Conservation (phyloP, 2,797 vertebrate genomes). For the Cygnus olor region DNA sequence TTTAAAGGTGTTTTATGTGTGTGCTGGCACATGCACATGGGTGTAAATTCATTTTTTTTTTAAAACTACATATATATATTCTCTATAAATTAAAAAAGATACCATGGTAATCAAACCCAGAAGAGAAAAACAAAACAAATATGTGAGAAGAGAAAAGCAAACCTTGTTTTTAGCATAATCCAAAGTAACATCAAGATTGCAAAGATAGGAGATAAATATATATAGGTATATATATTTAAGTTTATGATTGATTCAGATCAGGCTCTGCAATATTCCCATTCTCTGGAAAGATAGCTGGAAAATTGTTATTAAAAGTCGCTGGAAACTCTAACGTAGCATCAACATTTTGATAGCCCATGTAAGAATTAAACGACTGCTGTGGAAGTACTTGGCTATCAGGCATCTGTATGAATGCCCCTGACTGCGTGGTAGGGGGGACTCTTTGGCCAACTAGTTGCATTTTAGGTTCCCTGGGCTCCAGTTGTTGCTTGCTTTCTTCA, state of each 20-base stretch:
- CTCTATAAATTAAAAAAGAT: constrained; percentile 28
- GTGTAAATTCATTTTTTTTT: not conserved
- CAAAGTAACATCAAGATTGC: constrained; percentile 50
- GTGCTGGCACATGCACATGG: not conserved
- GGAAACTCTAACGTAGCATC: constrained; percentile 76
- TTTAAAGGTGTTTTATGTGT: not conserved
- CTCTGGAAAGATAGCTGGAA: constrained; percentile 79
- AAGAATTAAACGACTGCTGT: constrained; percentile 84
- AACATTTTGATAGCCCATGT: constrained; percentile 81
- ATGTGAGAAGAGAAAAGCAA: constrained; percentile 47
- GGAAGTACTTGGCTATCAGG: constrained; percentile 81
- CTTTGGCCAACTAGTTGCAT: constrained; percentile 79
- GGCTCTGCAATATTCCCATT: constrained; percentile 86
- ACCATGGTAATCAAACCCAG: constrained; percentile 18
- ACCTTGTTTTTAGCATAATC: constrained; percentile 54
- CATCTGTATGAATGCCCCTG: constrained; percentile 84
- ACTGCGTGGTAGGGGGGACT: constrained; percentile 77
- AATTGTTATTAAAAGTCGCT: constrained; percentile 82
- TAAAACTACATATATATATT: not conserved
- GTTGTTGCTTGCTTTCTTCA: constrained; percentile 81
- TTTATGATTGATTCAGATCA: constrained; percentile 85
- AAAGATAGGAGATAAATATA: not conserved
- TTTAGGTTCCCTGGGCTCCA: constrained; percentile 85
- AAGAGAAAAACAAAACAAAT: constrained; percentile 41
- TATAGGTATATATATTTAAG: constrained; percentile 43